A percentile compares a stretch with the other conserved stretches of the same genome.
phyloP scores from a whole-genome alignment of 2,113 vertebrate genomes.

The Entelurus aequoreus region DNA sequence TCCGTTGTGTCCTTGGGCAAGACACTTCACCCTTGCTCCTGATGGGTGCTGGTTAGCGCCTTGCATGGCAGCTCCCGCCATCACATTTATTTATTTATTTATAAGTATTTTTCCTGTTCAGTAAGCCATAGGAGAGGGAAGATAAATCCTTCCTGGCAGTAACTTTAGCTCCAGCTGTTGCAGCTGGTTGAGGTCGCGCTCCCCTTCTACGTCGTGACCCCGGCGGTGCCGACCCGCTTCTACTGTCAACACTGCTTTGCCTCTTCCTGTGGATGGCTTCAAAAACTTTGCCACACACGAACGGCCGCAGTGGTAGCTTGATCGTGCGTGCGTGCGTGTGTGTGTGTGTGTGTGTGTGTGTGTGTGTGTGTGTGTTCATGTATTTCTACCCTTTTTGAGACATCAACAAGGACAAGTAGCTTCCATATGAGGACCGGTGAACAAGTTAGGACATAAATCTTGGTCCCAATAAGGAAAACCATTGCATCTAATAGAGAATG shows the following conservation, averaged over 20 bases:
- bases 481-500: too few relatives aligned
- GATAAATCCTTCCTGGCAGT: neutral
- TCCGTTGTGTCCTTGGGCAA: too few relatives aligned
- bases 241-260: conserved; percentile 1
- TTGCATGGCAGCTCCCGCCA: too few relatives aligned
- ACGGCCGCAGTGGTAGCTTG: neutral
- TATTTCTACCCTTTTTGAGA: too few relatives aligned
- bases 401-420: too few relatives aligned
- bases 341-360: neutral
- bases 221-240: neutral
- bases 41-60: too few relatives aligned
- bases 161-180: conserved; percentile 4
- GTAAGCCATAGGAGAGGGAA: neutral
- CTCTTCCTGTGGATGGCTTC: neutral
- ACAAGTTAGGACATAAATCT: too few relatives aligned
- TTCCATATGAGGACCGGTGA: too few relatives aligned
- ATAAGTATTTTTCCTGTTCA: neutral
- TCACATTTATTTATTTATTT: too few relatives aligned
- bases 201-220: neutral
- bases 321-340: neutral
- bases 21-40: too few relatives aligned
- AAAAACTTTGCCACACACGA: neutral
- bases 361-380: neutral
- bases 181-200: neutral
- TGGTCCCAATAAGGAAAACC: too few relatives aligned